A percentile compares a stretch with the other conserved stretches of the same genome.
Evolutionary conservation across 2,113 vertebrate genomes (phyloP).

Genomic region (Sander lucioperca): DNA sequence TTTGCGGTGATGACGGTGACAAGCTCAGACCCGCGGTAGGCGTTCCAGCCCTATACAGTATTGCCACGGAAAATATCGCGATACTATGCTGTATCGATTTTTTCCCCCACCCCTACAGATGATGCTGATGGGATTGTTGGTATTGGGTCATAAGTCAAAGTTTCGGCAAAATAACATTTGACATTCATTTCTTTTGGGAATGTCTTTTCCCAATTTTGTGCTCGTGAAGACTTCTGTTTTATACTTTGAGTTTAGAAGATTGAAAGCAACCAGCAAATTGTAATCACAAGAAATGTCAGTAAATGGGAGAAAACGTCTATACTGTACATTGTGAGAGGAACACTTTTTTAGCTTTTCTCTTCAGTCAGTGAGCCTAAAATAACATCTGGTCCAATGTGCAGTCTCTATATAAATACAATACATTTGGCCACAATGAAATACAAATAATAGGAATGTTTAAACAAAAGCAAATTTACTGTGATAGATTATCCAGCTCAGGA

Average conservation of each 20-base stretch:
- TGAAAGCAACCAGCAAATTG: neutral
- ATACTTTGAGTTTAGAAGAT: neutral
- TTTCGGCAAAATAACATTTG: too few species aligned
- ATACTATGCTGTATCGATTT: too few species aligned
- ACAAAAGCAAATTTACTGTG: slow-evolving; percentile 35
- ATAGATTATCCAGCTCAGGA: slow-evolving; percentile 44
- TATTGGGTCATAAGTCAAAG: too few species aligned
- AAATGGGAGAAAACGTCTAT: neutral
- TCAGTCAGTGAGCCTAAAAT: slow-evolving; percentile 18
- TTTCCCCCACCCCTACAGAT: too few species aligned
- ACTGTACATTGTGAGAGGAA: slow-evolving; percentile 15
- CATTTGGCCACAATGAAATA: slow-evolving; percentile 26
- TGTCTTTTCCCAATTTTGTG: too few species aligned
- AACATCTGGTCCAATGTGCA: slow-evolving; percentile 29
- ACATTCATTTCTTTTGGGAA: too few species aligned
- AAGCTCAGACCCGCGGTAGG: too few species aligned
- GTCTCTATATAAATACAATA: slow-evolving; percentile 30
- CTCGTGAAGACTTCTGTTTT: neutral
- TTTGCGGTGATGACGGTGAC: too few species aligned
- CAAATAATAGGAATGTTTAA: slow-evolving; percentile 22
- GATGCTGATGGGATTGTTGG: too few species aligned
- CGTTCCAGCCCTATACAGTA: too few species aligned
- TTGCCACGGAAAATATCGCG: too few species aligned
- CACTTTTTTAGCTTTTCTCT: slow-evolving; percentile 3
- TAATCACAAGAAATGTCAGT: neutral